A percentile compares a stretch with the other conserved stretches of the same genome.
Evolutionary conservation across 30 jellyfish, hydroid and myxozoan genomes (phyloP).

Genomic region (Aurelia sp.): DNA sequence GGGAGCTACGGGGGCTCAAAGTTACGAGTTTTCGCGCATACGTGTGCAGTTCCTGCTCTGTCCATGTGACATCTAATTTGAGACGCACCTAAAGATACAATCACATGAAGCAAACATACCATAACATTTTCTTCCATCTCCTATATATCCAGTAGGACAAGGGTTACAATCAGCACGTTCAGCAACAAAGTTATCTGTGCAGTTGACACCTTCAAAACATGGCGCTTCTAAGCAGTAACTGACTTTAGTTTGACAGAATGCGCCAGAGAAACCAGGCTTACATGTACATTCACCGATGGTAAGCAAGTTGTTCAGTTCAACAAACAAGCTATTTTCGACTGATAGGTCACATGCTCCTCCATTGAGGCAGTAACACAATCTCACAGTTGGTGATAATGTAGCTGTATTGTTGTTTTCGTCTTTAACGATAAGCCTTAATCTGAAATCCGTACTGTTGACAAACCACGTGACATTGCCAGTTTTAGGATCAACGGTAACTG

Average conservation of each 20-base stretch:
- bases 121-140: slow-evolving; percentile 77
- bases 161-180: slow-evolving; percentile 50
- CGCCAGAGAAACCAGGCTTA: slow-evolving; percentile 52
- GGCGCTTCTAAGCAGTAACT: slow-evolving; percentile 52
- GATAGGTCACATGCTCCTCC: slow-evolving; percentile 62
- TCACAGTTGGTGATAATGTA: slow-evolving; percentile 46
- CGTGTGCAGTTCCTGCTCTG: no score
- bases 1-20: no score
- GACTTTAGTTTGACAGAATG: slow-evolving; percentile 46
- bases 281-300: slow-evolving; percentile 48
- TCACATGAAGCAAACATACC: slow-evolving; percentile 31
- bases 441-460: slow-evolving; percentile 55
- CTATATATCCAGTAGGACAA: slow-evolving; percentile 63
- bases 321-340: not conserved
- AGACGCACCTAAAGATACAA: no score
- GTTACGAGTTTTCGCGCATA: no score
- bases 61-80: no score
- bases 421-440: slow-evolving; percentile 13
- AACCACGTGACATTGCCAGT: slow-evolving; percentile 51
- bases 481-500: slow-evolving; percentile 25
- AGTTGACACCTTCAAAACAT: slow-evolving; percentile 64
- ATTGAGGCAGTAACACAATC: slow-evolving; percentile 62
- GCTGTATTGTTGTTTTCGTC: slow-evolving; percentile 32
- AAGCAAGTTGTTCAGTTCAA: slow-evolving; percentile 16
- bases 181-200: slow-evolving; percentile 37